Conservation (phyloP, 2,113 vertebrate genomes). For the Oncorhynchus clarkii region DNA sequence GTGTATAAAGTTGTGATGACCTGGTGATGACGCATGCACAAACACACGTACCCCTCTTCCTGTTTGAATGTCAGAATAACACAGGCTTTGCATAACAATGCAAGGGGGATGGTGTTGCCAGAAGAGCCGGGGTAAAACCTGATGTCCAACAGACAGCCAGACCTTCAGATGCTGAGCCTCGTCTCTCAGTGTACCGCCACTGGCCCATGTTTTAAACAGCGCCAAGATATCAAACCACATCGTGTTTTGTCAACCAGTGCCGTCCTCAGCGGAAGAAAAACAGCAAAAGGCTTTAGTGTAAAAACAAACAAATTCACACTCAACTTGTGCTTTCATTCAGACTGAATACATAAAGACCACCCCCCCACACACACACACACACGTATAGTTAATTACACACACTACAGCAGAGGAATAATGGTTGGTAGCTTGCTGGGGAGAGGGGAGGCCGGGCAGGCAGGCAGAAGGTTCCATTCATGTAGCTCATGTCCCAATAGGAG, state of each 20-base stretch:
- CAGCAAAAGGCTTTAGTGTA: slow-evolving; percentile 47
- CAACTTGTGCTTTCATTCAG: slow-evolving; percentile 52
- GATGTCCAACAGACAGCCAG: slow-evolving; percentile 65
- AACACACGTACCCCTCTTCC: slow-evolving; percentile 1
- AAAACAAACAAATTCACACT: slow-evolving; percentile 44
- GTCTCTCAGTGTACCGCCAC: slow-evolving; percentile 46
- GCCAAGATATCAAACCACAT: slow-evolving; percentile 60
- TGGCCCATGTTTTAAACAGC: slow-evolving; percentile 60
- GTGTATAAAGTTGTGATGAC: neutral
- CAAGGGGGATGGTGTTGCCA: slow-evolving; percentile 54
- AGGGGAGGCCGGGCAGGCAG: too few relatives aligned
- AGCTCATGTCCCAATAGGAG: slow-evolving; percentile 57
- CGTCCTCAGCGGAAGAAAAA: slow-evolving; percentile 66
- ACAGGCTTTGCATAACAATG: slow-evolving; percentile 53
- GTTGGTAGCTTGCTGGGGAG: slow-evolving; percentile 33
- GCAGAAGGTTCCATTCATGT: slow-evolving; percentile 55
- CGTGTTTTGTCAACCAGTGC: slow-evolving; percentile 64
- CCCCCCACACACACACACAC: neutral
- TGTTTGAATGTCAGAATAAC: slow-evolving; percentile 53
- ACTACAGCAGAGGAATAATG: slow-evolving; percentile 11
- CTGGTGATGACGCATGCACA: neutral
- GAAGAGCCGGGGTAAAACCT: slow-evolving; percentile 46
- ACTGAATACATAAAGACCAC: neutral
- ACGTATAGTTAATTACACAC: neutral
- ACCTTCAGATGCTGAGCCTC: slow-evolving; percentile 48